A percentile compares a stretch with the other conserved stretches of the same genome.
These are phyloP conservation scores for Gyps fulvus DNA, from an alignment of 2,113 vertebrate species.

Conservation along the genomic window DNA sequence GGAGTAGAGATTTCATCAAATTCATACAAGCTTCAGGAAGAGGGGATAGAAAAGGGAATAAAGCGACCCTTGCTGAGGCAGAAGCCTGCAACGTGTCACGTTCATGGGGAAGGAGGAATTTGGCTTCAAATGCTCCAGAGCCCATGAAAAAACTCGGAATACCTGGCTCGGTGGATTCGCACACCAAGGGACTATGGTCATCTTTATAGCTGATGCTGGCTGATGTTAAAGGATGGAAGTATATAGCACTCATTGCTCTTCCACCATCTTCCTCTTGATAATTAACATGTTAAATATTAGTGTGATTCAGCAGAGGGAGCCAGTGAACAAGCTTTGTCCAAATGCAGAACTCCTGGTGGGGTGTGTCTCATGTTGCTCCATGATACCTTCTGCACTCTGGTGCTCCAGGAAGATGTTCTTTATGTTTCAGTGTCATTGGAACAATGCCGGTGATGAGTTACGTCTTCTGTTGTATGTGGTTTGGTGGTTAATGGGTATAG, in stretches of 20 bases:
- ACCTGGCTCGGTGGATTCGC: neutral
- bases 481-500: neutral
- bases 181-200: rapidly evolving
- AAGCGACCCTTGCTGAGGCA: rapidly evolving
- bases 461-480: neutral
- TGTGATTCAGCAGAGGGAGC: constrained; percentile 6
- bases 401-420: neutral
- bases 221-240: neutral
- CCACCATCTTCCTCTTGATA: neutral
- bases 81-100: rapidly evolving
- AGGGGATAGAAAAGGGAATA: neutral
- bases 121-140: neutral
- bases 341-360: rapidly evolving
- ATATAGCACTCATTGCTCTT: neutral
- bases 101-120: neutral
- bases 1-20: neutral
- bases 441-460: neutral
- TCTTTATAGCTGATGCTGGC: neutral
- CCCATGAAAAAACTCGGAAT: neutral
- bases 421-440: neutral
- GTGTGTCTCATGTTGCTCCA: rapidly evolving
- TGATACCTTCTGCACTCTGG: neutral
- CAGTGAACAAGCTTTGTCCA: neutral
- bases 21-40: neutral
- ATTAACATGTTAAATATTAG: neutral